Percentiles rank a stretch among this genome's conserved stretches.
phyloP scores from a whole-genome alignment of 2,888 invertebrate species.

The Dryomyza anilis region DNA sequence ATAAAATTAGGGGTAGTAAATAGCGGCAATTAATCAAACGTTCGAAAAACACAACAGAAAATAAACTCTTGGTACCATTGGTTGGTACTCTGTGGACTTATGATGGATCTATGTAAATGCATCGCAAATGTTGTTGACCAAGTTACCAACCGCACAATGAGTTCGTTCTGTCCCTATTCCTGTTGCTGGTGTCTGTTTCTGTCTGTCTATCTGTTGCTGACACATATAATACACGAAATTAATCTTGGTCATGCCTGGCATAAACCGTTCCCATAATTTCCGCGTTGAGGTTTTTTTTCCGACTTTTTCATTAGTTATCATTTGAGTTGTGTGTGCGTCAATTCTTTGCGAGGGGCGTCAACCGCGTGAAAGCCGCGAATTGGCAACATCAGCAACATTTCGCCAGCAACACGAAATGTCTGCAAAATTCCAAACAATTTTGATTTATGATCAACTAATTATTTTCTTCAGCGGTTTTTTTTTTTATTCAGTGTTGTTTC shows the following conservation, averaged over 20 bases:
- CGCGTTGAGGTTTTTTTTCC: not conserved
- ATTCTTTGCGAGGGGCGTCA: not conserved
- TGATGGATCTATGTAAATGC: too few species aligned
- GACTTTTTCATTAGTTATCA: not conserved
- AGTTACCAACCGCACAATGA: not conserved
- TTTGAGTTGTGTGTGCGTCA: conserved; percentile 5
- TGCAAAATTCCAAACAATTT: conserved; percentile 15
- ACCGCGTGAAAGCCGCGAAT: conserved; percentile 18
- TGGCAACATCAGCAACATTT: conserved; percentile 24
- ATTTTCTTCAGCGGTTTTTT: conserved; percentile 7
- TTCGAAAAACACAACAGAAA: too few species aligned
- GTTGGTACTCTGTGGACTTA: too few species aligned
- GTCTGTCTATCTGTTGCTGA: conserved; percentile 1
- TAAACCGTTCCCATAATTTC: not conserved
- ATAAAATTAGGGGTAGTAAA: conserved; percentile 41
- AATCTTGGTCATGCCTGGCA: conserved; percentile 12
- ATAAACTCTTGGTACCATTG: too few species aligned
- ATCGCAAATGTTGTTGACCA: not conserved
- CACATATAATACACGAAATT: conserved; percentile 13
- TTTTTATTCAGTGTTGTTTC: not conserved
- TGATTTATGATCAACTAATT: conserved; percentile 23
- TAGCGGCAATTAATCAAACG: conserved; percentile 41
- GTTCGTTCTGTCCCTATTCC: not conserved
- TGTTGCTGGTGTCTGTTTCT: not conserved
- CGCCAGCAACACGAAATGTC: conserved; percentile 3